Conservation (phyloP, 2,113 vertebrate species). For the Salminus brasiliensis region DNA sequence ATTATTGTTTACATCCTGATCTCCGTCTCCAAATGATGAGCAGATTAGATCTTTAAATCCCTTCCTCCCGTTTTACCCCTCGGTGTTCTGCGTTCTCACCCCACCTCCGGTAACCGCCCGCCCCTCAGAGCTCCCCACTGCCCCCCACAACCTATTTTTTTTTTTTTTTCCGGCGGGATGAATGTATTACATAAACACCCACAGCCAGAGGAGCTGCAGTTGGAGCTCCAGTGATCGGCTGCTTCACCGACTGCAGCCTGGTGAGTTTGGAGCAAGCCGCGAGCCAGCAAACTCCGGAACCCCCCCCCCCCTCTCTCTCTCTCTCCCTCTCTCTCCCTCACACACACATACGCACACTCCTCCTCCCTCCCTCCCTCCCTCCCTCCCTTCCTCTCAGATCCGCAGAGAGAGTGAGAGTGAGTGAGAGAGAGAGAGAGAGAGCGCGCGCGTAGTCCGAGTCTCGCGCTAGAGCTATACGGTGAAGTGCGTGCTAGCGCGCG, state of each 20-base stretch:
- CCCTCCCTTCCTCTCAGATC: neutral
- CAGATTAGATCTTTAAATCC: neutral
- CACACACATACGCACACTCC: neutral
- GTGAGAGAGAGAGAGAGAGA: neutral
- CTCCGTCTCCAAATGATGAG: neutral
- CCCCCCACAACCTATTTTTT: no score
- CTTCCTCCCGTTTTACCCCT: no score
- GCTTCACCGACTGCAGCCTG: neutral
- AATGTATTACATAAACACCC: neutral
- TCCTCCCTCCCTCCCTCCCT: neutral
- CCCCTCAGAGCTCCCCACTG: neutral
- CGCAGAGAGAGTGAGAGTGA: neutral
- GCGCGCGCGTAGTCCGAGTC: neutral
- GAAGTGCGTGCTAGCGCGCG: neutral
- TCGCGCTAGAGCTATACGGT: neutral
- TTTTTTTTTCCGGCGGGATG: neutral
- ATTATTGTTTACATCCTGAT: no score
- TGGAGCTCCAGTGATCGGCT: neutral
- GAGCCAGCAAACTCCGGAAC: neutral
- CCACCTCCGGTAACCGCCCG: no score
- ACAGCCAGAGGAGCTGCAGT: no score
- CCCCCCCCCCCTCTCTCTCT: neutral
- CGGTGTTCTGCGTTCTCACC: neutral
- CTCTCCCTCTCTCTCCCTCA: neutral
- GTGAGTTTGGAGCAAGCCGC: neutral